phyloP scores from a whole-genome alignment of 2,797 vertebrate genomes.

The Potorous gilbertii region DNA sequence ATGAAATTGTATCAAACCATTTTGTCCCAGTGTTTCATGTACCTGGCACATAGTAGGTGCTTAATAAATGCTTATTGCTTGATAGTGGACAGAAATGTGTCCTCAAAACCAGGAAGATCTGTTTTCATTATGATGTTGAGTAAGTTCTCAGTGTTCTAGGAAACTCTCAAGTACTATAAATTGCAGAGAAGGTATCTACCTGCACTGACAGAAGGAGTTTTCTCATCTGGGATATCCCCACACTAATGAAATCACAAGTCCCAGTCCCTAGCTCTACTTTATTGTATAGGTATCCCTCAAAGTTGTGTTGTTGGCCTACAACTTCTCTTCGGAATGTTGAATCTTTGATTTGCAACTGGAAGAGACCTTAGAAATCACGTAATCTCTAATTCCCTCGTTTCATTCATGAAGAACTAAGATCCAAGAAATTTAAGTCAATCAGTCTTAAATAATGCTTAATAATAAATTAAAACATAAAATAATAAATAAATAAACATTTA shows the following conservation, averaged over 20 bases:
- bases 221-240: background rate
- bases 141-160: background rate
- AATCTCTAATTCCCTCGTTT: background rate
- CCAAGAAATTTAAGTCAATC: constrained; percentile 9
- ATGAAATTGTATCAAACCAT: background rate
- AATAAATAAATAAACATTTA: background rate
- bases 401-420: background rate
- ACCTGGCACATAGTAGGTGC: background rate
- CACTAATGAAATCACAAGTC: background rate
- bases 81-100: background rate
- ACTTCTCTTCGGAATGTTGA: background rate
- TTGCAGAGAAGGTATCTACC: background rate
- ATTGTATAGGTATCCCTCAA: background rate
- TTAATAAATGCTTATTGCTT: background rate
- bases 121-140: background rate
- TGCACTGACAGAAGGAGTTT: background rate
- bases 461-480: no score
- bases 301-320: background rate
- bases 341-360: background rate
- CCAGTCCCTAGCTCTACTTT: background rate
- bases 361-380: background rate
- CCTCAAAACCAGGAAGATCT: background rate
- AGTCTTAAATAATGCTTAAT: no score
- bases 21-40: background rate
- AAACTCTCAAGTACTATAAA: background rate